Base-by-base conservation (phyloP, 2,888 invertebrate genomes). In the Esperia sulphurella region DNA sequence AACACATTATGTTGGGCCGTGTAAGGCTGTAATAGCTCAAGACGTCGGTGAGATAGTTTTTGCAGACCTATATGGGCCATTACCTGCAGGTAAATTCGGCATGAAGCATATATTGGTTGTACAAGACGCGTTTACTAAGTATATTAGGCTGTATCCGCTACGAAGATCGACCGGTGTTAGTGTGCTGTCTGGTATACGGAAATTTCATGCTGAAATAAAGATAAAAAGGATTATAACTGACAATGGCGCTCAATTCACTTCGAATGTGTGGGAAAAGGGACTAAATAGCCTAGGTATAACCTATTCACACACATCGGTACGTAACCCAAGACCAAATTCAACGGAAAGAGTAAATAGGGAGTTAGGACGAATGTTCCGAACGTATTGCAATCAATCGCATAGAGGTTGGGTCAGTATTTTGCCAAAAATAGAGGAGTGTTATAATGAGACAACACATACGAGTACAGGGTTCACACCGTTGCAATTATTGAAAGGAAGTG, bases 281-380 rank as follows among this genome's bases (percentile, higher is more conserved):
- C 8, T 30, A 30, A 8, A 30, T 7, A 8, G 30, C 8, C 8
- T 30, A 8, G 30, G 30, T 8, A 30, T 30, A 30, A 30, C 6
- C 6, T 7, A 7, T 8, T 30, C 30, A 5, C 30, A 46, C n/a
- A 41, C 41, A 7, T 14, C 46, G 4, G 46, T 35, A 4, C 9
- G 40, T 1, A 43, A 48, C 9, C 44, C 44, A 21, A 4, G 48
- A 14, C 50, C 50, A 7, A 50, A 52, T 39, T 31, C 40, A 0
- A 50, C 50, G 1, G 50, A 52, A n/a, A 35, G 52, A 30, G 31
- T 48, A 10, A 39, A 49, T 42, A 47, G 35, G 21, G 49, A 52
- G 21, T 14, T 52, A 33, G 49, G 47, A 9, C 35, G 42, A 10
- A 33, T 52, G 35, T 46, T 52, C 8, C 31, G 47, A 9, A 44